Evolutionary conservation across 2,113 vertebrate species (phyloP), one percentile per base, ranked within the genome.

Genomic region (Maccullochella peelii): DNA sequence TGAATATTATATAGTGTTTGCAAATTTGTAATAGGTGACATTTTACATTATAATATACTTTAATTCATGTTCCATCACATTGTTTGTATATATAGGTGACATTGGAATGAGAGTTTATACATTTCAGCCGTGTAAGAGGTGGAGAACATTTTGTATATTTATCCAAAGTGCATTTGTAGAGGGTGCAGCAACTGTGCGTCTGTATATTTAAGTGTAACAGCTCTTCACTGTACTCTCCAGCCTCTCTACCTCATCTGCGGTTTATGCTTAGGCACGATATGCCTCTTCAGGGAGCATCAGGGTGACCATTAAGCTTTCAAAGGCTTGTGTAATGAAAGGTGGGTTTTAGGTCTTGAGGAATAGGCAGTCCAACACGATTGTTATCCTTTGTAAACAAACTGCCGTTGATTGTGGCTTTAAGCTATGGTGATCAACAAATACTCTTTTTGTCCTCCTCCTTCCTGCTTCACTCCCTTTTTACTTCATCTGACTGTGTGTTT

Each of bases 321-420:
- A 77, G 57, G 50, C 36, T 59, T 44, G 54, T 52, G 72, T 79
- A 76, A 80, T 86, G 61, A 91, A 89, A 84, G 74, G 73, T 74
- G 52, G 5, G 80, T 85, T 89, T 87, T 73, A 67, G 47, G 40
- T 79, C 62, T 74, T 72, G 67, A 76, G 54, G 42, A 82, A 82
- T 40, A 74, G 73, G 73, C 71, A 79, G 50, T 77, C 30, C 36
- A 74, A 44, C 6, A 4, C 79, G 74, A 79, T 77, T 82, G 68
- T 89, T 80, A 84, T 88, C 76, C 38, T 54, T 3, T 0, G 72
- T 86, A 88, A 87, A 88, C 86, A 92, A 76, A 68, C 73, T 36
- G 38, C 63, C 49, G 80, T 55, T 88, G 67, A 83, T 89, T 87
- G 76, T 61, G 57, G 74, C 66, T 83, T 80, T 78, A 59, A 67